Conservation (phyloP, 2,113 vertebrate genomes). For the Mesoclemmys tuberculata region DNA sequence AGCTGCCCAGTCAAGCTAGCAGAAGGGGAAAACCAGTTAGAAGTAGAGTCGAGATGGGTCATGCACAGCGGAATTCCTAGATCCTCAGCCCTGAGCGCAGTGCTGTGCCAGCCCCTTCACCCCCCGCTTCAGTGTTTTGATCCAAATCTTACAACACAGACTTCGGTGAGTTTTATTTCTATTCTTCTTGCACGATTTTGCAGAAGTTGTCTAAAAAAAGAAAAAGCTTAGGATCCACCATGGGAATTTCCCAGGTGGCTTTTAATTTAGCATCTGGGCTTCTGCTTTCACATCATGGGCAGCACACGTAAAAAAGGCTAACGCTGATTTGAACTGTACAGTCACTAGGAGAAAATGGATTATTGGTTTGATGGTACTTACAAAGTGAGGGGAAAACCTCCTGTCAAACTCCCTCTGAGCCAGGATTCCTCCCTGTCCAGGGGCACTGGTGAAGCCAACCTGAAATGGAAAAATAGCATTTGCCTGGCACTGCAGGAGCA, state of each 20-base stretch:
- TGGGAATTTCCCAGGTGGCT: neutral
- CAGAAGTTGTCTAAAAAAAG: accelerated
- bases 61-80: accelerated
- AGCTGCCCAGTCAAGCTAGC: slow-evolving; percentile 95
- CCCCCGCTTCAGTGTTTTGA: neutral
- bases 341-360: neutral
- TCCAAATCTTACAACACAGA: neutral
- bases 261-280: neutral
- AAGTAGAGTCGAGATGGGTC: neutral
- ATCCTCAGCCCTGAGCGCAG: neutral
- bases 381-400: slow-evolving; percentile 96
- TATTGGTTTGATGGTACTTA: slow-evolving; percentile 69
- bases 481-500: neutral
- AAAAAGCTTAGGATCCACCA: accelerated
- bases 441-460: slow-evolving; percentile 94
- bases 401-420: slow-evolving; percentile 95
- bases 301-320: neutral
- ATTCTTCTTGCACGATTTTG: neutral
- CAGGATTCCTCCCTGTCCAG: slow-evolving; percentile 94
- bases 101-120: too few species aligned
- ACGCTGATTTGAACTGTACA: accelerated
- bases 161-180: neutral
- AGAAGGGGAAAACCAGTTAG: neutral
- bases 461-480: slow-evolving; percentile 32
- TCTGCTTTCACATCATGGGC: neutral